Percentiles rank a stretch among this genome's conserved stretches.
These are phyloP conservation scores for Norana najaformis DNA, from an alignment of 2,888 invertebrate genomes.

Conservation along the genomic window DNA sequence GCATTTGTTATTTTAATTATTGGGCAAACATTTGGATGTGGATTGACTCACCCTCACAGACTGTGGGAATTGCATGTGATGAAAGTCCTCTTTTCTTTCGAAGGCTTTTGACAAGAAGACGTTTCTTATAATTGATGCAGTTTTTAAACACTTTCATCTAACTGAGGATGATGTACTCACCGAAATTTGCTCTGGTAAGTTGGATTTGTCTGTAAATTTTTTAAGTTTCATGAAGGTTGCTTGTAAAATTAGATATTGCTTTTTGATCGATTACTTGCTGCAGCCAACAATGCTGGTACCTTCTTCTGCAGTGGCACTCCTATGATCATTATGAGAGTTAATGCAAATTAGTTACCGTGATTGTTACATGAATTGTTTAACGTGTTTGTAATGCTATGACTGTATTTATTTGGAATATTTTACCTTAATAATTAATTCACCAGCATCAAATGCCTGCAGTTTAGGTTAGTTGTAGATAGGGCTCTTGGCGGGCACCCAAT, in stretches of 20 bases:
- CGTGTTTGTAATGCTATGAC: too few species aligned
- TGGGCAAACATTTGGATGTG: not conserved
- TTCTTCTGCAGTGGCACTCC: too few species aligned
- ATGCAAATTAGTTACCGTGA: too few species aligned
- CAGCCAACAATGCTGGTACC: too few species aligned
- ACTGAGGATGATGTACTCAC: not conserved
- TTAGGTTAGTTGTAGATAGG: too few species aligned
- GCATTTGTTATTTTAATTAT: not conserved
- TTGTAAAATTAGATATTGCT: not conserved
- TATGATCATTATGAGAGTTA: too few species aligned
- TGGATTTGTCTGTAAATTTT: not conserved
- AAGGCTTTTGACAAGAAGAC: slow-evolving; percentile 2
- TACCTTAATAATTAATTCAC: too few species aligned
- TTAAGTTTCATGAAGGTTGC: not conserved
- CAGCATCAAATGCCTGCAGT: too few species aligned
- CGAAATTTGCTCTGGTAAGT: not conserved
- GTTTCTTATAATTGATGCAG: not conserved
- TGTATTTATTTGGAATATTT: too few species aligned
- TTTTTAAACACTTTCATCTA: not conserved
- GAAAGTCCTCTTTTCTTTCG: not conserved
- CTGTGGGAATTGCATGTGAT: not conserved
- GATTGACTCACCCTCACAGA: not conserved
- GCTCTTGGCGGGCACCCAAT: too few species aligned
- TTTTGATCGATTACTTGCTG: not conserved
- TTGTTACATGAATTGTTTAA: too few species aligned